Percentiles rank a stretch among this genome's conserved stretches.
These are phyloP conservation scores for Drosophila mauritiana DNA, from an alignment of 1,140 invertebrate species.

Conservation along the genomic window DNA sequence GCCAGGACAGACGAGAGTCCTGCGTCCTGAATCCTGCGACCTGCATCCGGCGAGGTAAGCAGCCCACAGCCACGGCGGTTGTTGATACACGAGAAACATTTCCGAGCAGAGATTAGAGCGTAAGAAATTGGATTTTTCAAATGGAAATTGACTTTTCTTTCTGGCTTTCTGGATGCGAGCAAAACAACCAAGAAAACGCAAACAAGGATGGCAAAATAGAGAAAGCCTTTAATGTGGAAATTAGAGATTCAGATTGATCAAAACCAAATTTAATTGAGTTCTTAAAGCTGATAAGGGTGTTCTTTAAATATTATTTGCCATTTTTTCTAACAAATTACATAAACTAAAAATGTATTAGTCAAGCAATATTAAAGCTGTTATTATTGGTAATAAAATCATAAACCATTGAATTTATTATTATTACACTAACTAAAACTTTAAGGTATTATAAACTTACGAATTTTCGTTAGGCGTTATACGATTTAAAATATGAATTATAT, in stretches of 20 bases:
- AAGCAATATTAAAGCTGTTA: too few relatives aligned
- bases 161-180: not conserved
- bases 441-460: too few relatives aligned
- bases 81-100: constrained; percentile 48
- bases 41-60: not conserved
- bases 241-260: constrained; percentile 1
- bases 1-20: constrained; percentile 20
- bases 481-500: too few relatives aligned
- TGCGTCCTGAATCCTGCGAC: not conserved
- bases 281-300: not conserved
- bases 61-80: constrained; percentile 24
- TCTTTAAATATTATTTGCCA: too few relatives aligned
- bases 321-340: too few relatives aligned
- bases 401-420: too few relatives aligned
- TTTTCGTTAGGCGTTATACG: too few relatives aligned
- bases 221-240: constrained; percentile 11
- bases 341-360: too few relatives aligned
- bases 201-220: constrained; percentile 11
- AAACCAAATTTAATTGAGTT: not conserved
- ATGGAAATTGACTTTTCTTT: constrained; percentile 50
- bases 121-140: constrained; percentile 57
- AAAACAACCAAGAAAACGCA: constrained; percentile 9
- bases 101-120: constrained; percentile 37
- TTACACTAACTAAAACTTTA: too few relatives aligned
- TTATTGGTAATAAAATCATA: too few relatives aligned